A percentile compares a stretch with the other conserved stretches of the same genome.
These are phyloP conservation scores for Eupristina koningsbergeri DNA, from an alignment of 1,140 invertebrate species.

Conservation along the genomic window DNA sequence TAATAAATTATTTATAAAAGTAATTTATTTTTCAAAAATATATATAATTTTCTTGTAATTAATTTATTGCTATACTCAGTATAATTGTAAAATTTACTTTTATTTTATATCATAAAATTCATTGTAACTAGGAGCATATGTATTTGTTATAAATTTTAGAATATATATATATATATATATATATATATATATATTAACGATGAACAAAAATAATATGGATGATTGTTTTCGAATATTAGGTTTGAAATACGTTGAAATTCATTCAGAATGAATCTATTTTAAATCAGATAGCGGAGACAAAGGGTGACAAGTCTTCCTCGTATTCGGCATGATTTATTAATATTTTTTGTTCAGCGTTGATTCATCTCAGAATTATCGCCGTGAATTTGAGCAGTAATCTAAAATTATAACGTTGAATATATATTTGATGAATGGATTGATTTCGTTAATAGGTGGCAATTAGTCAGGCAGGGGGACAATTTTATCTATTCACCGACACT, in stretches of 20 bases:
- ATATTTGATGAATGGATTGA: not conserved
- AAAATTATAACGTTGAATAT: conserved; percentile 21
- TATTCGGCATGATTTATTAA: conserved; percentile 62
- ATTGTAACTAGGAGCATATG: too few species aligned
- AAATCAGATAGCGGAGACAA: not conserved
- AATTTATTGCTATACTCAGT: too few species aligned
- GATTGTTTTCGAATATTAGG: not conserved
- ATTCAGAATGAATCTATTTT: not conserved
- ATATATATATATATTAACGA: not conserved
- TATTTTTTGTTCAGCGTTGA: not conserved
- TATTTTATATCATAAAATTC: too few species aligned
- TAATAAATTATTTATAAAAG: too few species aligned
- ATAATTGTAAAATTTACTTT: too few species aligned
- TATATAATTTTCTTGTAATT: too few species aligned
- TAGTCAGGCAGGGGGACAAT: not conserved
- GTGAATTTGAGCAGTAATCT: too few species aligned
- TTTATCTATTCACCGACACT: not conserved
- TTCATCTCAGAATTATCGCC: not conserved
- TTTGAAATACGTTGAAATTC: not conserved
- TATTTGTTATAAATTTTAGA: too few species aligned
- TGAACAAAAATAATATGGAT: not conserved
- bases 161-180: not conserved
- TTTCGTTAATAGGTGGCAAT: not conserved
- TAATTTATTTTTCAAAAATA: too few species aligned
- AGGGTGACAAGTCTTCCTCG: conserved; percentile 26